Evolutionary conservation across 1,140 invertebrate genomes (phyloP), one percentile per base, ranked within the genome.

Genomic region (Anastrepha obliqua): DNA sequence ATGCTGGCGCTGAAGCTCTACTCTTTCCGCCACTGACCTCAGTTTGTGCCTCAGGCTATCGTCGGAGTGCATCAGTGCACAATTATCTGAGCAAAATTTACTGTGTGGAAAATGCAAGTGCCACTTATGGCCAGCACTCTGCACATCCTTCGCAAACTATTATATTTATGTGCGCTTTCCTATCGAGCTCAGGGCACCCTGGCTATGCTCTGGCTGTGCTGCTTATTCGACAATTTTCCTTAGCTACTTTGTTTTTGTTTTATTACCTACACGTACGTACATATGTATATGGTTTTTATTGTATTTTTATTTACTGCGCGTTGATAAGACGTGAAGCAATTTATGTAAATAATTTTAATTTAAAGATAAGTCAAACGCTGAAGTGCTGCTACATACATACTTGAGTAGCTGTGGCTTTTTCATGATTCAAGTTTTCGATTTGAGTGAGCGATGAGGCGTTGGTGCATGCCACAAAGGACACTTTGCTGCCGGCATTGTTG

Each of bases 321-420:
- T 2, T n/a, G 51, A 58, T 81, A 74, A 74, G 67, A 87, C n/a
- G 58, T 87, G 51, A 39, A 20, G 67, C 86, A 87, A 78, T 74
- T 88, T 88, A 88, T 88, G 87, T 81, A 88, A 88, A 88, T 88
- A 88, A 85, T 88, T 86, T 85, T 65, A 88, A 88, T 88, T 88
- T 88, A 65, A 29, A 88, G 87, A 88, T 88, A 88, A 88, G 74
- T 47, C 20, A 29, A 88, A 70, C 29, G 62, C 51, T 81, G 47
- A 55, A 81, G 47, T 81, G 74, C 47, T 55, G 74, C 74, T 17
- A 44, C 42, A 3, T 15, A 20, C 17, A n/a, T 15, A 55, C 47
- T 78, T 78, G 42, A 51, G 70, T 47, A 15, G 44, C 7, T 78
- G 70, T 47, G 70, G 44, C 47, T 81, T 51, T 11, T 55, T 51